Percentiles rank a stretch among this genome's conserved stretches.
phyloP scores from a whole-genome alignment of 2,888 invertebrate species.

The Aporophyla lueneburgensis region DNA sequence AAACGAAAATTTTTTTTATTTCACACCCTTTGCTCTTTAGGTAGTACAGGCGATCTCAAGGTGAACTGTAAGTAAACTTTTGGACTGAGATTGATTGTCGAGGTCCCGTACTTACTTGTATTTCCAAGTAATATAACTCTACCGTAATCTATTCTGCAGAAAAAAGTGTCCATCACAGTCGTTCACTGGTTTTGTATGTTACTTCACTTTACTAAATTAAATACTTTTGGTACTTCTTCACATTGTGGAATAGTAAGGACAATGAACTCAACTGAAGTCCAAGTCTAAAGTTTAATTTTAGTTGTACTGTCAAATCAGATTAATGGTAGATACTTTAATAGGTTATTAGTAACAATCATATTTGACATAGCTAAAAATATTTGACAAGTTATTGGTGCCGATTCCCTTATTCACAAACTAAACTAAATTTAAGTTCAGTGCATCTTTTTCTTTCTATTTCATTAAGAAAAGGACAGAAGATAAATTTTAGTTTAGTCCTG shows the following conservation, averaged over 20 bases:
- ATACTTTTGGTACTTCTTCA: conserved; percentile 1
- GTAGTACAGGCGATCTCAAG: not conserved
- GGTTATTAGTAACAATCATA: too few relatives aligned
- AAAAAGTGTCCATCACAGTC: conserved; percentile 36
- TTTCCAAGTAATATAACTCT: conserved; percentile 28
- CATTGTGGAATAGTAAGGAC: not conserved
- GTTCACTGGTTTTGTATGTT: conserved; percentile 9
- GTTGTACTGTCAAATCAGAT: too few relatives aligned
- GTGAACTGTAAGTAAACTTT: conserved; percentile 26
- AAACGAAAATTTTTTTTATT: conserved; percentile 6
- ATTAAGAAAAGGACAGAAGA: too few relatives aligned
- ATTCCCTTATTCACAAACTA: too few relatives aligned
- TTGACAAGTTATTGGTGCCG: not conserved
- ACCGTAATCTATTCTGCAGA: conserved; percentile 33
- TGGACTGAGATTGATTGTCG: conserved; percentile 26
- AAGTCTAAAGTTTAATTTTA: too few relatives aligned
- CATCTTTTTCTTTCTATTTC: too few relatives aligned
- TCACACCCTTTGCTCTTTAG: not conserved
- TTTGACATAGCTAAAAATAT: too few relatives aligned
- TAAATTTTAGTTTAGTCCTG: too few relatives aligned
- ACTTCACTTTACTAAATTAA: conserved; percentile 26
- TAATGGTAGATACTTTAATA: too few relatives aligned
- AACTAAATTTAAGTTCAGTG: too few relatives aligned
- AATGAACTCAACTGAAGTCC: not conserved
- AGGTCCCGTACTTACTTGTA: conserved; percentile 1